Conservation (phyloP, 2,797 vertebrate species). For the Sylvia borin region DNA sequence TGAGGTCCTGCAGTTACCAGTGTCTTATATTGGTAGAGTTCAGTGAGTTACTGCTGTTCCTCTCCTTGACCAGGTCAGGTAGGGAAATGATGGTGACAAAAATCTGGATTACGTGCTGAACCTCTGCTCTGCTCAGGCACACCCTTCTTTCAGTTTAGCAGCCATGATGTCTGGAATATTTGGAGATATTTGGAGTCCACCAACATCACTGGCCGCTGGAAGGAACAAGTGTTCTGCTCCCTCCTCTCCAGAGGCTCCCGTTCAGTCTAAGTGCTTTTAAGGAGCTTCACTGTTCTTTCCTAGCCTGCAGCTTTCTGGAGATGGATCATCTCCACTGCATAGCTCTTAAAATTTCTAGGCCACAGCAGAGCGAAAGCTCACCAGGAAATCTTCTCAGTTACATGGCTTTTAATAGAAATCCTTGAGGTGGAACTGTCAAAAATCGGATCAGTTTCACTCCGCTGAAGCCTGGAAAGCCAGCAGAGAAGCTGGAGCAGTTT, state of each 20-base stretch:
- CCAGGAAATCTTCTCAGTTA: constrained; percentile 69
- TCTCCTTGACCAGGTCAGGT: neutral
- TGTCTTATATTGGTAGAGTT: neutral
- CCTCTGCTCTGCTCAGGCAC: neutral
- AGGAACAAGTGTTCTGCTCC: neutral
- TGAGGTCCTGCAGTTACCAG: neutral
- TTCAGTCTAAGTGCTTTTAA: constrained; percentile 22
- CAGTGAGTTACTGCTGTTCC: neutral
- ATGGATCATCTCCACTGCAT: constrained; percentile 19
- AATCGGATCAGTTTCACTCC: constrained; percentile 64
- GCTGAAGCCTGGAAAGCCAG: constrained; percentile 51
- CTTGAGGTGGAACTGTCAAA: constrained; percentile 70
- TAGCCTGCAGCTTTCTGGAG: constrained; percentile 65
- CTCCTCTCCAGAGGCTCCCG: neutral
- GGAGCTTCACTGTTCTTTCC: constrained; percentile 44
- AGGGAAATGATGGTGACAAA: neutral
- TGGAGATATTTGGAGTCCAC: neutral
- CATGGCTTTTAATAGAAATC: constrained; percentile 64
- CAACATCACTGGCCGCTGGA: neutral
- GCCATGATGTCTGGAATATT: neutral
- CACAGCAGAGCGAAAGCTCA: constrained; percentile 47
- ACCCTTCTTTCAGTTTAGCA: neutral
- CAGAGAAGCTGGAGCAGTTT: constrained; percentile 38
- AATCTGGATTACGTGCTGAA: neutral
- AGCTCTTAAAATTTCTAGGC: constrained; percentile 60